A percentile compares a stretch with the other conserved stretches of the same genome.
Evolutionary conservation across 2,113 vertebrate genomes (phyloP).

Genomic region (Acanthisitta chloris): DNA sequence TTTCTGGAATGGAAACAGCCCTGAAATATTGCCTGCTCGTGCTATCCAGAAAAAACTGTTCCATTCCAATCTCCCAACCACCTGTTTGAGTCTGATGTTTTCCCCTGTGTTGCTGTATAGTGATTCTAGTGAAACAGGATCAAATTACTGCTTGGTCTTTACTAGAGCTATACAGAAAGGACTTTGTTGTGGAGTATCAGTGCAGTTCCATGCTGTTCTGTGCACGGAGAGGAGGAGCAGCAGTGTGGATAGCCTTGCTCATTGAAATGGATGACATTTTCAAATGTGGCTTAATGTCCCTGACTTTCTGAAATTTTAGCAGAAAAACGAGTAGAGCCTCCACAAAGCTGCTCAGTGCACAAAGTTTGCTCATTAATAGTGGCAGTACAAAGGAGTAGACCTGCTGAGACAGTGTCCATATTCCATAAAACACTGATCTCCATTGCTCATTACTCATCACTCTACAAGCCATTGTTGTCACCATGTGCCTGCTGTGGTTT

Average conservation of each 20-base stretch:
- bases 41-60: neutral
- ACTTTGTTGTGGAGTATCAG: neutral
- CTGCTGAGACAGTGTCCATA: neutral
- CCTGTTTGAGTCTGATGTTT: neutral
- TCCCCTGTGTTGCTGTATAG: neutral
- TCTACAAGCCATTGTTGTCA: neutral
- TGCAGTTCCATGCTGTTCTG: neutral
- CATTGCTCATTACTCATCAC: neutral
- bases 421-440: neutral
- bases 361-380: neutral
- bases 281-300: neutral
- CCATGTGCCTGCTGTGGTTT: neutral
- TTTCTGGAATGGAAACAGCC: neutral
- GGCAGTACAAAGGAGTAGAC: neutral
- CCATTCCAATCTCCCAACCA: neutral
- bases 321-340: neutral
- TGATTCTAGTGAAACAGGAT: neutral
- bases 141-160: neutral
- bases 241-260: rapidly evolving
- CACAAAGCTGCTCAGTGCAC: neutral
- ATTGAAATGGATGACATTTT: neutral
- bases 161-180: neutral
- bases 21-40: neutral
- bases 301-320: neutral
- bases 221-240: neutral